Percentiles rank a stretch among this genome's conserved stretches.
These are phyloP conservation scores for Tonatia bakeri DNA, from an alignment of 2,113 vertebrate species.

Conservation along the genomic window DNA sequence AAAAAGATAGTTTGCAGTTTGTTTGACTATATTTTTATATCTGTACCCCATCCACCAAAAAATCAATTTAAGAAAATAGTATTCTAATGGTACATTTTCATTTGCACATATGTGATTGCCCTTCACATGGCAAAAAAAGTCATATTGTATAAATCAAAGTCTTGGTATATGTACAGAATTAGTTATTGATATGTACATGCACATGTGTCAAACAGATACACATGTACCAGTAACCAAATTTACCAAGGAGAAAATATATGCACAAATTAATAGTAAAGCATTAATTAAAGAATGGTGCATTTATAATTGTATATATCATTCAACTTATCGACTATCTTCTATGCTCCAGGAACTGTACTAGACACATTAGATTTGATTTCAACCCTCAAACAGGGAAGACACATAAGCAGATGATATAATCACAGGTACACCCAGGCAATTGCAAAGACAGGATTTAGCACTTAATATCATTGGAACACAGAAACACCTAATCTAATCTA, in stretches of 20 bases:
- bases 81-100: not conserved
- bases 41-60: not conserved
- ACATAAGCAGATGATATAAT: not conserved
- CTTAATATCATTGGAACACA: not conserved
- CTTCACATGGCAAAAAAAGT: not conserved
- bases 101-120: not conserved
- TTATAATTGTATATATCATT: not conserved
- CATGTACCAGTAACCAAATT: not conserved
- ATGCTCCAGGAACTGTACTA: not conserved
- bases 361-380: not conserved
- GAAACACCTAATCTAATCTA: not conserved
- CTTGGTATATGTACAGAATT: not conserved
- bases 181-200: not conserved
- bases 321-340: not conserved
- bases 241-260: not conserved
- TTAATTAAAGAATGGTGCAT: not conserved
- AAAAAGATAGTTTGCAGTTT: not conserved
- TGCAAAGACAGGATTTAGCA: not conserved
- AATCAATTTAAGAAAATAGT: not conserved
- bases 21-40: not conserved
- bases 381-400: not conserved
- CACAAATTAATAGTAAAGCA: not conserved
- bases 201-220: not conserved
- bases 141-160: constrained; percentile 2
- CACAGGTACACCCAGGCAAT: not conserved